Evolutionary conservation across 2,797 vertebrate species (phyloP), one percentile per base, ranked within the genome.

Genomic region (Scolopax bukidnonensis): DNA sequence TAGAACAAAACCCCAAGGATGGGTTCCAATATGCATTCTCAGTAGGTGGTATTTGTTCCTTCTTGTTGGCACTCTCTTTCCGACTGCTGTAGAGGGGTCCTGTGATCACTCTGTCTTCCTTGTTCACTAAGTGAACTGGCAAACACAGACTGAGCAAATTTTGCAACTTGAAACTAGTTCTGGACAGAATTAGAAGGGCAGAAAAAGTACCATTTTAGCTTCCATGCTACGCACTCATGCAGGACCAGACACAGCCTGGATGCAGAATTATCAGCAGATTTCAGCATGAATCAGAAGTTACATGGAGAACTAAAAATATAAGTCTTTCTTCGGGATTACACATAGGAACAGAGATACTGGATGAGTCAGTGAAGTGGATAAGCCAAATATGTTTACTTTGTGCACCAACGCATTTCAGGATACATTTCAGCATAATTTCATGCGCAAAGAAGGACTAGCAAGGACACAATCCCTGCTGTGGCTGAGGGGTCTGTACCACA

Each of bases 311-410:
- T 43, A 60, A 90, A 96, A 88, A 84, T 60, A 41, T 6, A 82
- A 56, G 8, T 8, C 28, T 63, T 90, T 94, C 83, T 90, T 90
- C 75, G 56, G 54, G 86, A 84, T 65, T 73, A 63, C 1, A 1
- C 63, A n/a, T 7, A 74, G 53, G 48, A 93, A 50, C 56, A 73
- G 12, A 36, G 75, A 60, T 41, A 54, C 21, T 2, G 1, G 47
- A 43, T 78, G 63, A 92, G 67, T 59, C 91, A 89, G 30, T 80
- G 83, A 90, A 89, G 74, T 80, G 70, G 48, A 43, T 68, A 87
- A 93, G 2, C 12, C 67, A 56, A 80, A 36, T 90, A 77, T 64
- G 60, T 89, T 77, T 84, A 71, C 50, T 87, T 74, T 43, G 28
- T 16, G 9, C n/a, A 70, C 4, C n/a, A 68, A 54, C 1, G 2